Evolutionary conservation across 1,140 invertebrate species (phyloP).

Genomic region (Meloidogyne chitwoodi): DNA sequence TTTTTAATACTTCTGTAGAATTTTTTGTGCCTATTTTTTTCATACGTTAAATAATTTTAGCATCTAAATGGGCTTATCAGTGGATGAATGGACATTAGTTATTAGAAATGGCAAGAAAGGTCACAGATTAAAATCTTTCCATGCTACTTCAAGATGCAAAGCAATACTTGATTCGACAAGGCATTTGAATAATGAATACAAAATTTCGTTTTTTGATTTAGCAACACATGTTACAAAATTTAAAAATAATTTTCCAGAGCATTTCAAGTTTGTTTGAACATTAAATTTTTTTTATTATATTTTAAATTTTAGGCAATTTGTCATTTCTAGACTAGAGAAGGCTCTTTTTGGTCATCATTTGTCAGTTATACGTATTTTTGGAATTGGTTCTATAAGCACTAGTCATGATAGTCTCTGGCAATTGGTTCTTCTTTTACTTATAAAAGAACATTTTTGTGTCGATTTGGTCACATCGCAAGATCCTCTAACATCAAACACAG

Average conservation of each 20-base stretch:
- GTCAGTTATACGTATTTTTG: not conserved
- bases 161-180: not conserved
- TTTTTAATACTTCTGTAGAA: too few species aligned
- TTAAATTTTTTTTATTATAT: not conserved
- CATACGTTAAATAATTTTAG: too few species aligned
- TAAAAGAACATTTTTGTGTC: constrained; percentile 10
- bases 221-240: not conserved
- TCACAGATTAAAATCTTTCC: not conserved
- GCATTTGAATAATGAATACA: not conserved
- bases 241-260: not conserved
- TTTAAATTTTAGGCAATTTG: not conserved
- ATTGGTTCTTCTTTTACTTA: constrained; percentile 3
- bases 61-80: not conserved
- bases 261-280: not conserved
- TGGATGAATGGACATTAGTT: not conserved
- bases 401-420: not conserved
- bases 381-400: constrained; percentile 3
- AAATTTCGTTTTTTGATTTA: not conserved
- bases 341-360: not conserved
- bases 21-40: too few species aligned
- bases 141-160: not conserved
- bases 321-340: not conserved
- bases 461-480: constrained; percentile 6
- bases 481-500: constrained; percentile 6
- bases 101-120: not conserved